These are phyloP conservation scores for Apogon hyalosoma DNA, from an alignment of 2,797 vertebrate genomes.

Conservation along the genomic window DNA sequence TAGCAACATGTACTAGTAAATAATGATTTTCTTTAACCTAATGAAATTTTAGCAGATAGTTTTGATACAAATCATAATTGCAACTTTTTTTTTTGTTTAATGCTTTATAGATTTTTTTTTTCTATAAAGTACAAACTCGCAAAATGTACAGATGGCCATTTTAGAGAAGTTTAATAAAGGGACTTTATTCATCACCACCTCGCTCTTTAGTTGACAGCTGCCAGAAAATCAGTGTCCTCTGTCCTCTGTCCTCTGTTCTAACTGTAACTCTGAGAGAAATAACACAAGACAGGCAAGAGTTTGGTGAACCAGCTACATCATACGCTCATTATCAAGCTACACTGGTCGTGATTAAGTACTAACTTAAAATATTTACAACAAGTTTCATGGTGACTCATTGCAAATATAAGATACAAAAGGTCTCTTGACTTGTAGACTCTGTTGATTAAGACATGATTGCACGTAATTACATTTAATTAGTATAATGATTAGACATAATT, in stretches of 20 bases:
- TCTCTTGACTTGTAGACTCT: too few relatives aligned
- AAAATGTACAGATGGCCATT: slow-evolving; percentile 73
- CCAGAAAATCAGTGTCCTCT: slow-evolving; percentile 44
- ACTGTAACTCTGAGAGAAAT: slow-evolving; percentile 28
- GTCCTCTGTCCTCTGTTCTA: slow-evolving; percentile 9
- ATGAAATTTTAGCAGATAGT: slow-evolving; percentile 3
- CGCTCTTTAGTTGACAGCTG: slow-evolving; percentile 58
- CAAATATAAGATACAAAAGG: background rate
- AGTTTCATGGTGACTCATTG: background rate
- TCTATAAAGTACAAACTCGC: slow-evolving; percentile 31
- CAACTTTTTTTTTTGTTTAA: slow-evolving; percentile 9
- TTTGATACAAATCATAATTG: background rate
- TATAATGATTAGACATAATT: too few relatives aligned
- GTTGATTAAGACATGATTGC: too few relatives aligned
- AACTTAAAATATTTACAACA: background rate
- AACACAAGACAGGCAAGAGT: slow-evolving; percentile 7
- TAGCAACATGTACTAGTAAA: background rate
- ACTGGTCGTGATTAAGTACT: slow-evolving; percentile 1
- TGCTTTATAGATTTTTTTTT: slow-evolving; percentile 28
- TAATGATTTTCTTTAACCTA: background rate
- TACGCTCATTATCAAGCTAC: slow-evolving; percentile 8
- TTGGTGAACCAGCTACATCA: background rate
- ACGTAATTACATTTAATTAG: too few relatives aligned
- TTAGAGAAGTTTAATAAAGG: slow-evolving; percentile 74
- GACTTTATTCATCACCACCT: slow-evolving; percentile 65